Conservation (phyloP, 2,888 invertebrate genomes). For the Euproctis similis region DNA sequence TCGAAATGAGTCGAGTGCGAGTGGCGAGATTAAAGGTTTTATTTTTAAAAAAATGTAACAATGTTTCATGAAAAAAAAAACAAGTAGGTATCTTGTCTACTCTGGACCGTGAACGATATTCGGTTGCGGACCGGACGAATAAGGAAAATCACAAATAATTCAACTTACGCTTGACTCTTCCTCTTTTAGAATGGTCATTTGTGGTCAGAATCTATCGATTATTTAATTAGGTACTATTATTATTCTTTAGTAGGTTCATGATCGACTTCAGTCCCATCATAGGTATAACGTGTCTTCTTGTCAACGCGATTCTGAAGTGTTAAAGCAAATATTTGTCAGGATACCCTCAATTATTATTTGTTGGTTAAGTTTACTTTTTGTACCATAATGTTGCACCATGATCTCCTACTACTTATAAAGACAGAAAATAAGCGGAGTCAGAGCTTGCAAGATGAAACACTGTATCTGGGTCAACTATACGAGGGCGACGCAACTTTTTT, state of each 20-base stretch:
- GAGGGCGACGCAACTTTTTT: constrained; percentile 25
- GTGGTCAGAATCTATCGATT: too few species aligned
- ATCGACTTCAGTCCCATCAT: too few species aligned
- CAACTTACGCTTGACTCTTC: too few species aligned
- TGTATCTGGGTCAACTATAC: constrained; percentile 51
- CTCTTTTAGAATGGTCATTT: too few species aligned
- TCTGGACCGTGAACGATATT: constrained; percentile 13
- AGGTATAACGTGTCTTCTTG: too few species aligned
- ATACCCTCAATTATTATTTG: too few species aligned
- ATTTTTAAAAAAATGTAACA: constrained; percentile 12
- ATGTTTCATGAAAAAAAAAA: constrained; percentile 4
- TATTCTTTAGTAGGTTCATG: too few species aligned
- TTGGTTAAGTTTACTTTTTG: too few species aligned
- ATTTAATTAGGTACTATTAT: too few species aligned
- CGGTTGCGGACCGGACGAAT: not conserved
- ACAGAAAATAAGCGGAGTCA: constrained; percentile 26
- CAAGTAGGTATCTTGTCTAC: constrained; percentile 3
- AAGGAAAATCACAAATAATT: not conserved
- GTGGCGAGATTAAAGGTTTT: constrained; percentile 6
- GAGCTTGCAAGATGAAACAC: constrained; percentile 30
- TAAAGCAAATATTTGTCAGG: too few species aligned
- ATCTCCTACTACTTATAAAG: constrained; percentile 26
- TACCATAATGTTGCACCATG: constrained; percentile 2
- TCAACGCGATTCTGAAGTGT: too few species aligned
- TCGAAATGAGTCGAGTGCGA: constrained; percentile 8